Evolutionary conservation across 2,797 vertebrate species (phyloP), one percentile per base, ranked within the genome.

Genomic region (Parotocinclus haroldoi): DNA sequence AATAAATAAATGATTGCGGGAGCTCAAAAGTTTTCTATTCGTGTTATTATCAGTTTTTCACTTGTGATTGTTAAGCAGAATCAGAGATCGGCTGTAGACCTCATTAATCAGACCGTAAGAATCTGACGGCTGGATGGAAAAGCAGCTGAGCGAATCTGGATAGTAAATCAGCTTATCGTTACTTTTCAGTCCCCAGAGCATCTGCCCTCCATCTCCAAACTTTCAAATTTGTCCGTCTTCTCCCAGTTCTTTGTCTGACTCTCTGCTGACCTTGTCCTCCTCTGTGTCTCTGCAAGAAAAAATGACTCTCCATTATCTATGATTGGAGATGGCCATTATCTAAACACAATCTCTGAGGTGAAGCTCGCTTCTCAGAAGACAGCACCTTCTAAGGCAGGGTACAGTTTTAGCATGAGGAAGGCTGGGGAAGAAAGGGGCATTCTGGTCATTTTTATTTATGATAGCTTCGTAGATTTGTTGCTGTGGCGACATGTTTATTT

Each of bases 301-400:
- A 85, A 90, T 89, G 85, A 83, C 84, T 84, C 83, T 83, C 89
- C 86, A 89, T 91, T 89, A 89, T 89, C 88, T 87, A 84, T 88
- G 89, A 91, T 90, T 90, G 88, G 89, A 89, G 88, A 88, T 86
- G 85, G 84, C 85, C 84, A 87, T 90, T 89, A 91, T 91, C 89
- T 89, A 88, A 91, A 91, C 89, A 90, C 88, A 89, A 89, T 91
- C 89, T 90, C 75, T 78, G 85, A 85, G 78, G 77, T 73, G 70
- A 83, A 59, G 53, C 71, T 58, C 71, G 40, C 54, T 54, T 49
- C 51, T 36, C 50, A 56, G 55, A 40, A n/a, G 46, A 10, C 37
- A 48, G 39, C 49, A 49, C 49, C 61, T 64, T 64, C 54, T 45
- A 54, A 62, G 62, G 27, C 49, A 45, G 18, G 16, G 16, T 11